Conservation (phyloP, 1,140 invertebrate species). For the Homalodisca vitripennis region DNA sequence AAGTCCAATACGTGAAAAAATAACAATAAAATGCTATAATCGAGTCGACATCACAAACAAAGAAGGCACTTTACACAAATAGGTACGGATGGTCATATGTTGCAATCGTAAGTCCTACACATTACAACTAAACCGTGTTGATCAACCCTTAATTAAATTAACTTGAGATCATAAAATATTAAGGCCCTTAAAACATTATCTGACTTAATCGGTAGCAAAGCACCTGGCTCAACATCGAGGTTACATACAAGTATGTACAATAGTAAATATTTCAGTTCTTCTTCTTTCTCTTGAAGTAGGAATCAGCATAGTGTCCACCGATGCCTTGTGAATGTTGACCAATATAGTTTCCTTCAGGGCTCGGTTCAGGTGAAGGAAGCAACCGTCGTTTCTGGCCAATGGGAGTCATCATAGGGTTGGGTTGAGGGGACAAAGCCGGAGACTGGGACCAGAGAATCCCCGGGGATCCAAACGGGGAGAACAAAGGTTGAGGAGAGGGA, state of each 20-base stretch:
- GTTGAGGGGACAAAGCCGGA: conserved; percentile 21
- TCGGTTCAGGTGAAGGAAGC: conserved; percentile 54
- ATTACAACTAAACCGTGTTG: not conserved
- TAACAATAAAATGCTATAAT: conserved; percentile 16
- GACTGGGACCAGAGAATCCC: conserved; percentile 35
- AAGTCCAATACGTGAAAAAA: not conserved
- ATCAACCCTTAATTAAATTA: not conserved
- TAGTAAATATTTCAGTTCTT: conserved; percentile 35
- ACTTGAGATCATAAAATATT: conserved; percentile 18
- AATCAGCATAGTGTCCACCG: conserved; percentile 58
- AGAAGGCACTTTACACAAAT: conserved; percentile 9
- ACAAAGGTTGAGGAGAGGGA: conserved; percentile 33
- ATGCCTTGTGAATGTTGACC: conserved; percentile 59
- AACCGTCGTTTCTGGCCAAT: conserved; percentile 54
- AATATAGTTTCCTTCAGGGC: conserved; percentile 54
- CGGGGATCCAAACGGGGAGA: conserved; percentile 34
- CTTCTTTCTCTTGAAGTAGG: conserved; percentile 53
- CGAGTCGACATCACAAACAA: not conserved
- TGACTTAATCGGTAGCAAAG: not conserved
- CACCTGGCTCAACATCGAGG: not conserved
- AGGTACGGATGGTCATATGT: not conserved
- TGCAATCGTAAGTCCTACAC: not conserved
- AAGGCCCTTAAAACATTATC: not conserved
- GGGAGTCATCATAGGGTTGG: conserved; percentile 42
- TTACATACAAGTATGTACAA: not conserved